phyloP scores from a whole-genome alignment of 2,113 vertebrate species.

The Periophthalmus modestus region DNA sequence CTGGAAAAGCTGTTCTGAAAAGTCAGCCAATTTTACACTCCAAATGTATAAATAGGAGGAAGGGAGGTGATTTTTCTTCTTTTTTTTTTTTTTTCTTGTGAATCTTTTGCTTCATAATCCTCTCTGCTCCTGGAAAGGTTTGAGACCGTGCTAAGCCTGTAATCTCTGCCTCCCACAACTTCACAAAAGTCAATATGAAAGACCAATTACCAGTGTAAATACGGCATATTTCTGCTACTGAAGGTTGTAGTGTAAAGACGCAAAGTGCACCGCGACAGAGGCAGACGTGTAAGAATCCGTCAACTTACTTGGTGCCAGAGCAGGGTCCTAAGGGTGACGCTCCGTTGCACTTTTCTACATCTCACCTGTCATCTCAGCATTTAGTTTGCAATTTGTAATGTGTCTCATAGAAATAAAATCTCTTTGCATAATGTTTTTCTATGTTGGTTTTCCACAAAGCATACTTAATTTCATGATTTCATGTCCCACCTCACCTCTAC shows the following conservation, averaged over 20 bases:
- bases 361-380: background rate
- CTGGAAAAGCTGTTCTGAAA: slow-evolving; percentile 42
- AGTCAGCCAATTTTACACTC: slow-evolving; percentile 45
- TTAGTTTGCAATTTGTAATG: background rate
- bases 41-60: slow-evolving; percentile 49
- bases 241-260: slow-evolving; percentile 30
- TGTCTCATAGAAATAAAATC: background rate
- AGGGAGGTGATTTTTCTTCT: slow-evolving; percentile 31
- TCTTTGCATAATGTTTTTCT: background rate
- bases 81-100: slow-evolving; percentile 9
- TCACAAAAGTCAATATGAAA: slow-evolving; percentile 63
- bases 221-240: slow-evolving; percentile 37
- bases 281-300: background rate
- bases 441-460: too few species aligned
- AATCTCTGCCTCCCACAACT: slow-evolving; percentile 71
- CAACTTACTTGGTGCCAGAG: background rate
- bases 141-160: slow-evolving; percentile 66
- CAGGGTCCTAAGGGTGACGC: background rate
- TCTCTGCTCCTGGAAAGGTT: slow-evolving; percentile 60
- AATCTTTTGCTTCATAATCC: slow-evolving; percentile 62
- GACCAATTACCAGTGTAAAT: slow-evolving; percentile 62
- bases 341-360: background rate
- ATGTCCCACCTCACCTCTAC: too few species aligned
- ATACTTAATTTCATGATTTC: too few species aligned
- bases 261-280: background rate